phyloP scores from a whole-genome alignment of 2,888 invertebrate genomes.

The Miltochrista miniata region DNA sequence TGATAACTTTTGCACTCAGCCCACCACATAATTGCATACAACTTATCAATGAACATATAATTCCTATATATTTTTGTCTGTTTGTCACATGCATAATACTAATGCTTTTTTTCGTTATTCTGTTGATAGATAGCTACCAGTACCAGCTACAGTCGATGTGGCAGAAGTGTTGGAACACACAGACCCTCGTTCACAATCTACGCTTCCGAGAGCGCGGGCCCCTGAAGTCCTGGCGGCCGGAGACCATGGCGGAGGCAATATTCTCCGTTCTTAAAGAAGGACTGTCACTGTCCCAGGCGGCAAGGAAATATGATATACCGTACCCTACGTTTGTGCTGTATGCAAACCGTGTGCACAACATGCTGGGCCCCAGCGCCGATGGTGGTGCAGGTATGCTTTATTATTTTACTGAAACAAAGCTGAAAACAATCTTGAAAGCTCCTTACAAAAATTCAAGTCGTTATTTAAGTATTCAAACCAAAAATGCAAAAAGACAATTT shows the following conservation, averaged over 20 bases:
- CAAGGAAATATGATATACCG: conserved; percentile 96
- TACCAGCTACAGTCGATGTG: conserved; percentile 97
- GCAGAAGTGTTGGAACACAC: conserved; percentile 98
- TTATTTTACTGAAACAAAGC: conserved; percentile 3
- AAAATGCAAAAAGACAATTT: too few relatives aligned
- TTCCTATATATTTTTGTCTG: not conserved
- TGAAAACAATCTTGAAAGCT: conserved; percentile 3
- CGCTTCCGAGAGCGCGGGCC: conserved; percentile 96
- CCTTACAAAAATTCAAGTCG: not conserved
- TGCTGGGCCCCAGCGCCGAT: conserved; percentile 96
- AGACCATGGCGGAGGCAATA: conserved; percentile 97
- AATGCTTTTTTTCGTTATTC: conserved; percentile 48
- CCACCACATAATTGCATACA: too few relatives aligned
- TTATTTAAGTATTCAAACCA: not conserved
- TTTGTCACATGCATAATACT: conserved; percentile 16
- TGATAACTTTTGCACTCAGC: too few relatives aligned
- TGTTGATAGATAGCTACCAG: conserved; percentile 96
- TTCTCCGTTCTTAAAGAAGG: conserved; percentile 96
- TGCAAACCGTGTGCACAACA: conserved; percentile 96
- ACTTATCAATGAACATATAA: too few relatives aligned
- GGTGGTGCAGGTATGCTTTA: conserved; percentile 91
- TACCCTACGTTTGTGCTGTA: conserved; percentile 97
- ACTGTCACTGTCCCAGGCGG: conserved; percentile 94
- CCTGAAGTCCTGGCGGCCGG: conserved; percentile 96
- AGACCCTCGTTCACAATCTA: conserved; percentile 94